Base-by-base conservation (phyloP, 1,140 invertebrate species). In the Drosophila pseudoobscura region DNA sequence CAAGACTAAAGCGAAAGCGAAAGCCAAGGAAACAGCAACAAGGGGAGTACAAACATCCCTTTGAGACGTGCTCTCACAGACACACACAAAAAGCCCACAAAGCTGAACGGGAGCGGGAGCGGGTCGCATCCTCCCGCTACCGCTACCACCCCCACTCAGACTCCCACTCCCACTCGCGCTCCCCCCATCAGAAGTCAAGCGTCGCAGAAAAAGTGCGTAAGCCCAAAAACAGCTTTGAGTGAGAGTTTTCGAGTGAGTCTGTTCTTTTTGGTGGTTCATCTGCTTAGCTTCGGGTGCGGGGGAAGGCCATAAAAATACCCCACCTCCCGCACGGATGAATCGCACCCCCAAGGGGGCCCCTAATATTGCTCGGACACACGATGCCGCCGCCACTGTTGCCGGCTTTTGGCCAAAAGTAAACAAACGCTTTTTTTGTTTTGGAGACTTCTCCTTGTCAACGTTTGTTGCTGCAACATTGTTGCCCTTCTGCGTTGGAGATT, bases 391-490 rank as follows among this genome's bases (percentile, higher is more conserved):
- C 55, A 78, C 83, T 69, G 11, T 3, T 39, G 35, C 35, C 35
- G 35, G 58, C 51, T 55, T 57, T 62, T 64, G 62, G 62, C 63
- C 29, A 78, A 87, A 87, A 72, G 83, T 87, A 87, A 87, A 87
- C 83, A 87, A 87, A 88, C 78, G 79, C 24, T 62, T 83, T 68
- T 88, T 75, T 72, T 31, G 20, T 43, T 22, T 75, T 87, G 83
- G 74, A 87, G 82, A 88, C 78, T 87, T 88, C 26, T 63, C 65
- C 58, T 75, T 58, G 73, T 51, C n/a, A 52, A 43, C 49, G 43
- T 47, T 41, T 72, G 78, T 76, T 80, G 64, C 78, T 2, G 72
- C 68, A 80, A 84, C 80, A 85, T 61, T 72, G 82, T 85, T 85
- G 80, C 77, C 2, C 6, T 55, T 45, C 20, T 29, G 6, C 26